Evolutionary conservation across 35 echinoderm and acorn worm genomes (phyloP).

Genomic region (Heliocidaris erythrogramma): DNA sequence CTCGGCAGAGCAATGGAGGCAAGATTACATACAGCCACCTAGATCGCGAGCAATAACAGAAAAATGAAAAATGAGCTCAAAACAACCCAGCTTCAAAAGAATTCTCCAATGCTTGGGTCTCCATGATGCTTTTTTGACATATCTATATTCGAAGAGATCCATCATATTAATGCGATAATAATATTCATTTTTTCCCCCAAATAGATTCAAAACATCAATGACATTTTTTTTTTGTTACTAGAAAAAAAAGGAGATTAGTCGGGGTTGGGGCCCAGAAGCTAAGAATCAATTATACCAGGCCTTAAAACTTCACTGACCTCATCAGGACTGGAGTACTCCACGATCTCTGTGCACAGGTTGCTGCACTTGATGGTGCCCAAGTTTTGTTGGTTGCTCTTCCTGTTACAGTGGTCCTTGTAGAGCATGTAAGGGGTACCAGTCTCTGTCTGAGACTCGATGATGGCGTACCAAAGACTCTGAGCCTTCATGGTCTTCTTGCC

Average conservation of each 20-base stretch:
- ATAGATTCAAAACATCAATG: no score
- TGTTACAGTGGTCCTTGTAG: constrained; percentile 95
- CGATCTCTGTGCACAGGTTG: constrained; percentile 97
- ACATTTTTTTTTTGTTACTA: no score
- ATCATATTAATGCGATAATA: no score
- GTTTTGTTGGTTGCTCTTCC: constrained; percentile 96
- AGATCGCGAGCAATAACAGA: not conserved
- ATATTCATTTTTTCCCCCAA: no score
- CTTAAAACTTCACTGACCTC: constrained; percentile 61
- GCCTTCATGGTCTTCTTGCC: constrained; percentile 75
- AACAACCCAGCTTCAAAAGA: not conserved
- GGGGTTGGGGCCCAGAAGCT: no score
- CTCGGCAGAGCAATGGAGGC: constrained; percentile 90
- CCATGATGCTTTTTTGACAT: no score
- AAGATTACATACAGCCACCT: constrained; percentile 98
- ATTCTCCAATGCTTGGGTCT: not conserved
- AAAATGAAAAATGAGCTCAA: not conserved
- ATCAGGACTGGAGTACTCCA: constrained; percentile 87
- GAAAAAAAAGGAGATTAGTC: no score
- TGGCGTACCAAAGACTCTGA: constrained; percentile 84
- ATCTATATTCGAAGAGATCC: no score
- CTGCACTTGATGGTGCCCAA: constrained; percentile 96
- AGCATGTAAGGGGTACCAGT: constrained; percentile 99
- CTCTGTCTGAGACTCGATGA: constrained; percentile 91
- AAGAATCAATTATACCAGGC: no score